Conservation (phyloP, 2,797 vertebrate species). For the Hirundo rustica region DNA sequence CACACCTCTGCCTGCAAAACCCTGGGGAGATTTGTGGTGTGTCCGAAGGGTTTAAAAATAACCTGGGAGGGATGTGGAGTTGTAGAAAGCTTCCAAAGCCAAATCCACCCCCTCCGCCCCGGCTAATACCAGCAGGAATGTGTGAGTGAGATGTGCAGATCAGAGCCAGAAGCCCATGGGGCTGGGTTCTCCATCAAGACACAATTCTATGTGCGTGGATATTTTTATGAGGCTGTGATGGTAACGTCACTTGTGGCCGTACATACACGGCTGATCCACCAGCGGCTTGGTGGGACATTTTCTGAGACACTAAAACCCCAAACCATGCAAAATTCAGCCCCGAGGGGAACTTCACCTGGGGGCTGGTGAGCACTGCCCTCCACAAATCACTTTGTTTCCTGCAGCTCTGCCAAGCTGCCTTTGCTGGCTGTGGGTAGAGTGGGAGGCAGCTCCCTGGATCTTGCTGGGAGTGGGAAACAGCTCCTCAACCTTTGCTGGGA, state of each 20-base stretch:
- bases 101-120: background rate
- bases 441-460: background rate
- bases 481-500: background rate
- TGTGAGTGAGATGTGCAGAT: background rate
- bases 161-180: background rate
- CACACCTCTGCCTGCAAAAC: background rate
- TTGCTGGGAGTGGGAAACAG: background rate
- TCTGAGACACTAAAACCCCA: background rate
- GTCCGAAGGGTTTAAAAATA: background rate
- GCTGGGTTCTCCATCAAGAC: background rate
- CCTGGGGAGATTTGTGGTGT: background rate
- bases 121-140: background rate
- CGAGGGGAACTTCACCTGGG: background rate
- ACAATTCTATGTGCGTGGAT: fast-evolving
- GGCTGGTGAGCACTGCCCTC: background rate
- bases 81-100: background rate
- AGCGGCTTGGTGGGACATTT: background rate
- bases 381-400: background rate
- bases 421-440: background rate
- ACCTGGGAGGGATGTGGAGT: background rate
- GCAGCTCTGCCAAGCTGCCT: background rate
- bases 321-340: background rate
- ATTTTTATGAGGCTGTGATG: background rate
- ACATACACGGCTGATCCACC: background rate
- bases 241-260: background rate